Conservation (phyloP, 1,140 invertebrate genomes). For the Formica exsecta region DNA sequence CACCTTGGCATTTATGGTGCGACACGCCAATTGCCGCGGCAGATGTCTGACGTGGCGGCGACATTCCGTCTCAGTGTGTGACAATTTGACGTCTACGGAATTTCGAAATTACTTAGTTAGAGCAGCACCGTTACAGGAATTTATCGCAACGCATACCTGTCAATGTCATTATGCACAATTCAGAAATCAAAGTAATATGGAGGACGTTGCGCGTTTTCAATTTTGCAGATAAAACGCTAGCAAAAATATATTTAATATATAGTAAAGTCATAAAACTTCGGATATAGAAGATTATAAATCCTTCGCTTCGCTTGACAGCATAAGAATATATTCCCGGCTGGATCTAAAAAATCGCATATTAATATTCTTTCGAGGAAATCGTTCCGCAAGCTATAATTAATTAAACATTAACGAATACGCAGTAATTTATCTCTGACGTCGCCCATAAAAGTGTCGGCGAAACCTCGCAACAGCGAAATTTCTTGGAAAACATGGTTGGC, state of each 20-base stretch:
- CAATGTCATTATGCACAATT: background rate
- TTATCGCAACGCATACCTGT: background rate
- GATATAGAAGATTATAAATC: background rate
- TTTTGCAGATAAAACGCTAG: background rate
- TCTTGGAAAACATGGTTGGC: slow-evolving; percentile 2
- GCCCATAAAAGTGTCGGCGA: background rate
- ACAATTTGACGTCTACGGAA: slow-evolving; percentile 73
- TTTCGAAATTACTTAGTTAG: slow-evolving; percentile 68
- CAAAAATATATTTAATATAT: background rate
- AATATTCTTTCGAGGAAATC: slow-evolving; percentile 22
- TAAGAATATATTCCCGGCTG: background rate
- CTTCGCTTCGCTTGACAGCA: background rate
- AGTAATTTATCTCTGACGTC: slow-evolving; percentile 15
- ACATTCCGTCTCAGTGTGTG: slow-evolving; percentile 74
- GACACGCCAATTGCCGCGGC: slow-evolving; percentile 76
- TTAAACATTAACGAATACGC: slow-evolving; percentile 38
- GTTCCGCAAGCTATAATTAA: slow-evolving; percentile 30
- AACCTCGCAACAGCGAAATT: slow-evolving; percentile 24
- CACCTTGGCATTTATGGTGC: slow-evolving; percentile 71
- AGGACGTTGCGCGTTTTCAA: background rate
- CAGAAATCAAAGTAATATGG: background rate
- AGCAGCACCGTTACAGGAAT: slow-evolving; percentile 10
- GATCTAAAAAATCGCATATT: background rate
- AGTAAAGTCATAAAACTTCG: background rate
- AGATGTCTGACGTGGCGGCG: slow-evolving; percentile 69